phyloP scores from a whole-genome alignment of 2,888 invertebrate genomes.

The Rhogogaster chlorosoma region DNA sequence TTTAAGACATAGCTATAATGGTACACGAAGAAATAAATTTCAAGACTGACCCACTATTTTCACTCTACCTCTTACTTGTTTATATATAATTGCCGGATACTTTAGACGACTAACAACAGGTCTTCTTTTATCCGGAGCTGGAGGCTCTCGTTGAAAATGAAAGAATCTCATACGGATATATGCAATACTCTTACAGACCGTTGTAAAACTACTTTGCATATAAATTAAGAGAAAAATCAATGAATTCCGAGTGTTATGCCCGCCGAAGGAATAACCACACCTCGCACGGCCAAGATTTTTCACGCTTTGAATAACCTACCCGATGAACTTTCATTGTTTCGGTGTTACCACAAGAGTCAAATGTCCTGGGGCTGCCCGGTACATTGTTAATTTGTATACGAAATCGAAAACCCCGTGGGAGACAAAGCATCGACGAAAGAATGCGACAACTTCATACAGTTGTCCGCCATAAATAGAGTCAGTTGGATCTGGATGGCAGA shows the following conservation, averaged over 20 bases:
- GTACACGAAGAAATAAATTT: neutral
- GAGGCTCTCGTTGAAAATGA: constrained; percentile 5
- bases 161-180: neutral
- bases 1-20: neutral
- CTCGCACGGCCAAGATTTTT: neutral
- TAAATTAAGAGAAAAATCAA: constrained; percentile 36
- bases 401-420: constrained; percentile 47
- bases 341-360: neutral
- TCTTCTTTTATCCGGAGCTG: neutral
- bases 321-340: neutral
- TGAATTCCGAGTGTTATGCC: neutral
- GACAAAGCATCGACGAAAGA: constrained; percentile 47
- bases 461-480: constrained; percentile 49
- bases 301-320: neutral
- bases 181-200: neutral
- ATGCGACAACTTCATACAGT: constrained; percentile 46
- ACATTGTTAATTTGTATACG: constrained; percentile 43
- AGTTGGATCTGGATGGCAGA: neutral
- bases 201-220: constrained; percentile 13
- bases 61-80: neutral
- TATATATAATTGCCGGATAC: neutral
- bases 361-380: constrained; percentile 10
- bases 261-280: neutral
- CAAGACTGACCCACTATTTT: neutral
- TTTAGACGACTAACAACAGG: neutral